A percentile compares a stretch with the other conserved stretches of the same genome.
Conservation (phyloP, 2,888 invertebrate species). For the Cryptocephalus moraei region DNA sequence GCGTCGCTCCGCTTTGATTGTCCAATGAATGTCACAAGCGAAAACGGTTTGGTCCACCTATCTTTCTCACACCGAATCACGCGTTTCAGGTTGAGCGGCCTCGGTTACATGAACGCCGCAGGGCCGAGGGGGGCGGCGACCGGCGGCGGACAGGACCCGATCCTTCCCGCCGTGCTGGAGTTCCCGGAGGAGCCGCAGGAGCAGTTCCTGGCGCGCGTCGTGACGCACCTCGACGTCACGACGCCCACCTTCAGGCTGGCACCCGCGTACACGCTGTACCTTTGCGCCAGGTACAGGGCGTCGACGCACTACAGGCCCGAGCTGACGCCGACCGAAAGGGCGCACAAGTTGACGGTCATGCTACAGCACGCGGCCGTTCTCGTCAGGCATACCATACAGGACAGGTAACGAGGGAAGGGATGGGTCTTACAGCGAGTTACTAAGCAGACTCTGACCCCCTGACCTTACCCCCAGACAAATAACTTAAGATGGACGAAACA, state of each 20-base stretch:
- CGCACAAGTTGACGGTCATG: constrained; percentile 81
- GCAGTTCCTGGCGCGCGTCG: constrained; percentile 78
- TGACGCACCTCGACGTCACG: constrained; percentile 80
- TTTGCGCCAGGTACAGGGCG: constrained; percentile 87
- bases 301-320: constrained; percentile 92
- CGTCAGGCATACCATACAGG: constrained; percentile 46
- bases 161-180: constrained; percentile 88
- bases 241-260: constrained; percentile 89
- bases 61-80: constrained; percentile 7
- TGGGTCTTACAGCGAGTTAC: no score
- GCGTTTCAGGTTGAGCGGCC: constrained; percentile 29
- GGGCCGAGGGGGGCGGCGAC: constrained; percentile 29
- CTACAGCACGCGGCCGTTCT: constrained; percentile 84
- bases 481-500: no score
- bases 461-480: no score
- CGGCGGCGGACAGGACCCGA: constrained; percentile 71
- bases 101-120: constrained; percentile 27
- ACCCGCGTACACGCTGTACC: constrained; percentile 92
- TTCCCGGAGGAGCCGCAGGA: constrained; percentile 93
- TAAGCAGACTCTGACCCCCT: no score
- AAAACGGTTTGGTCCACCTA: constrained; percentile 7
- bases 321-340: constrained; percentile 82
- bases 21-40: not conserved
- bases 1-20: constrained; percentile 9
- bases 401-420: not conserved